Base-by-base conservation (phyloP, 2,888 invertebrate genomes). In the Acleris emargana region DNA sequence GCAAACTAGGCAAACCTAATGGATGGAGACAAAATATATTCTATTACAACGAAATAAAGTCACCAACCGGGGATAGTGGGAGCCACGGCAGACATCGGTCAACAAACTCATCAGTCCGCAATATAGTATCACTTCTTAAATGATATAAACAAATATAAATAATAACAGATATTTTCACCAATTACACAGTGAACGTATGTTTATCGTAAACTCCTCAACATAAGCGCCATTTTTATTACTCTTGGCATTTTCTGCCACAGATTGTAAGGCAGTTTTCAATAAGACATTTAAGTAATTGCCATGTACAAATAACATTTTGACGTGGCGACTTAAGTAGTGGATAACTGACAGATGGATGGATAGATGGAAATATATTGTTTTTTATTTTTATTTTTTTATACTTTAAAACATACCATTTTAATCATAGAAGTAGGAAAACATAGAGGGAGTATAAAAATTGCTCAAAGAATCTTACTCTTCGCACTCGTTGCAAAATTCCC, bases 31-130 rank as follows among this genome's bases (percentile, higher is more conserved):
- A 38, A 66, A 57, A 66, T 52, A 60, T 51, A 57, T 61, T 61
- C 57, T 17, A 47, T 57, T 60, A 57, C 60, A 61, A 61, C 57
- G 50, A 70, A 70, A 57, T 68, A 60, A 54, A 28, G 59, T 72
- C 75, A 89, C 91, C 71, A 84, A 92, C 92, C 92, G 91, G 92
- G 89, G 87, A 92, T 90, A 89, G 84, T 91, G 84, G 91, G 90
- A 86, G 92, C 92, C 89, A 92, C 87, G 90, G 92, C 88, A 91
- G 92, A 92, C 92, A 92, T 92, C 90, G 83, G 92, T 91, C 90
- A 89, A 83, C 83, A 91, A 89, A 90, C 86, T 90, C 91, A 92
- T 92, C 79, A 89, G 91, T 89, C 80, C 85, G 85, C 88, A 79
- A 82, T 88, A 77, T 80, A 78, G 73, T 83, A 77, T 78, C 83